Evolutionary conservation across 2,113 vertebrate species (phyloP).

Genomic region (Abramis brama): DNA sequence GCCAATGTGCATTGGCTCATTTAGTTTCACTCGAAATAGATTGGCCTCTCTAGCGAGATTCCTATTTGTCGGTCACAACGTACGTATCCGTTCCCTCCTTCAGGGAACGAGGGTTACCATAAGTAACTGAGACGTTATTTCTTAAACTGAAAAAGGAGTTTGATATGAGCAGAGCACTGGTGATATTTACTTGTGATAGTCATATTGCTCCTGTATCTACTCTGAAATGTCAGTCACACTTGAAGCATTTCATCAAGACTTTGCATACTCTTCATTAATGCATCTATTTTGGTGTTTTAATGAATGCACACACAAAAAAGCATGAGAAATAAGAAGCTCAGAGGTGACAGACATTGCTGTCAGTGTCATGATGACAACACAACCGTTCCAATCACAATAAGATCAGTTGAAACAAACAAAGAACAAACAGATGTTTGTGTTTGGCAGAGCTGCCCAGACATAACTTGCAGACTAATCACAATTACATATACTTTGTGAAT

Average conservation of each 20-base stretch:
- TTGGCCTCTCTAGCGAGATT: too few relatives aligned
- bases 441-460: slow-evolving; percentile 13
- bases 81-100: too few relatives aligned
- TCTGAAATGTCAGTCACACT: neutral
- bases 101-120: too few relatives aligned
- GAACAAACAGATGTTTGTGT: slow-evolving; percentile 1
- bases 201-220: neutral
- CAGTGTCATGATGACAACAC: slow-evolving; percentile 31
- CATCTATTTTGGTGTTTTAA: slow-evolving; percentile 41
- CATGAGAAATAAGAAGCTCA: slow-evolving; percentile 19
- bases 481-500: slow-evolving; percentile 7
- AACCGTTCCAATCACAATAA: slow-evolving; percentile 22
- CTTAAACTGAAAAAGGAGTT: neutral
- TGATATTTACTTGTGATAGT: slow-evolving; percentile 1
- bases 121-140: neutral
- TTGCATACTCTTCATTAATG: slow-evolving; percentile 23
- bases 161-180: slow-evolving; percentile 7
- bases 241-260: neutral
- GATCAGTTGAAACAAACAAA: neutral
- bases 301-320: slow-evolving; percentile 40
- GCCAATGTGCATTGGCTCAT: too few relatives aligned
- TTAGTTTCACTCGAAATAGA: too few relatives aligned
- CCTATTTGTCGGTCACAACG: too few relatives aligned
- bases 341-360: neutral
- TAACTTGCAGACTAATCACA: slow-evolving; percentile 22